Evolutionary conservation across 2,888 invertebrate species (phyloP), one percentile per base, ranked within the genome.

Genomic region (Thymelicus sylvestris): DNA sequence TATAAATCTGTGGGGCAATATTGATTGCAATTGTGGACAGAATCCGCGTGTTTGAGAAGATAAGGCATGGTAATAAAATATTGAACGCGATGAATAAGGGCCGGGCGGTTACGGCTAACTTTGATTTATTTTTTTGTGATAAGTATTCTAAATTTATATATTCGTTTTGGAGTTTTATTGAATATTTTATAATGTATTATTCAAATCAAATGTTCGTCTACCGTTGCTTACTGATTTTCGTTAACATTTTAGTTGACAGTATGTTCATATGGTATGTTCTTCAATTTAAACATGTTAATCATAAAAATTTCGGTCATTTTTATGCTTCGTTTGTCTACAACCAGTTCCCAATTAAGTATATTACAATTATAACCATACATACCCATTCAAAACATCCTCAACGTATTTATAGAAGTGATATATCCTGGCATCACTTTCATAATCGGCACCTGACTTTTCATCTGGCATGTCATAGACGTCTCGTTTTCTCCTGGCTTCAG

Each of bases 351-450:
- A 31, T 5, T 3, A 31, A 31, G 31, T 3, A 31, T 31, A 31
- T 31, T 31, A 24, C 24, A 24, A 24, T n/a, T n/a, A n/a, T 19
- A 19, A 19, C 19, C 19, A 1, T 19, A 76, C 83, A 80, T 74
- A 92, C 93, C 86, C 81, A 74, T 82, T 84, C 41, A 93, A 78
- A 52, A 88, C 72, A 5, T 85, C 86, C 62, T 91, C 92, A 0
- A 90, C 76, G 59, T 88, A 87, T 75, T 90, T 90, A 74, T 93
- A 93, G 66, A 93, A 89, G 67, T 93, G 92, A 48, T 85, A 87
- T 57, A 93, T 76, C 67, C 84, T 88, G 0, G 89, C 86, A 62
- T 93, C 87, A 65, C 86, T 88, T 4, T 86, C 82, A 24, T 91
- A 90, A 19, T 78, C 75, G 38, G 64, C 71, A 6, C 75, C 66